These are phyloP conservation scores for Meteorus cinctellus DNA, from an alignment of 2,888 invertebrate genomes.

Conservation along the genomic window DNA sequence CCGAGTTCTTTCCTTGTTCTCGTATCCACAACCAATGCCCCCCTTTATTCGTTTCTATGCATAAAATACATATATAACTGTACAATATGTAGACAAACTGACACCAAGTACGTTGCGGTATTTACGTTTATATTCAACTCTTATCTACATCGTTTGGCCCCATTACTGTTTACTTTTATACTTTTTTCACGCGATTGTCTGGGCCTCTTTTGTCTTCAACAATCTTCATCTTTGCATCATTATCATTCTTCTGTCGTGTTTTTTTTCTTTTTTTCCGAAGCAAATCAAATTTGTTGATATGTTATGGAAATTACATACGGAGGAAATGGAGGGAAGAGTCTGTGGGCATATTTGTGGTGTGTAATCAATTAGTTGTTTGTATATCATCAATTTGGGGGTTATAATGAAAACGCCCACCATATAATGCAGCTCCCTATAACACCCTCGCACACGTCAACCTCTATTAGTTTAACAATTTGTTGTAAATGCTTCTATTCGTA, in stretches of 20 bases:
- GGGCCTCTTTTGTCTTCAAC: background rate
- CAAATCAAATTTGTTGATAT: background rate
- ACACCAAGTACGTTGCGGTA: background rate
- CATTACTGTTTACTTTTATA: conserved; percentile 28
- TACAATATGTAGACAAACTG: conserved; percentile 17
- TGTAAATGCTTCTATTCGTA: conserved; percentile 55
- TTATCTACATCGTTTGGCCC: conserved; percentile 30
- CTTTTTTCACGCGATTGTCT: conserved; percentile 6
- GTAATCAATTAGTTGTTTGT: conserved; percentile 39
- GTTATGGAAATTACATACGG: background rate
- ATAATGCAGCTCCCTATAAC: conserved; percentile 21
- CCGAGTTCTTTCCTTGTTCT: conserved; percentile 20
- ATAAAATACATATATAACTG: conserved; percentile 18
- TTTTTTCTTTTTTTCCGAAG: background rate
- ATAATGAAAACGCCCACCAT: conserved; percentile 14
- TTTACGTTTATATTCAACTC: conserved; percentile 31
- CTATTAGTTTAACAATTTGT: conserved; percentile 46
- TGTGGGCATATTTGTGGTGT: conserved; percentile 13
- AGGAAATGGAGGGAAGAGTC: background rate
- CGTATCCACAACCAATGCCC: background rate
- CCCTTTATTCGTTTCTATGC: conserved; percentile 16
- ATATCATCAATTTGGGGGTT: conserved; percentile 44
- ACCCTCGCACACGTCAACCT: conserved; percentile 18
- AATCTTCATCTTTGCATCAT: background rate
- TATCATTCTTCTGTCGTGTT: background rate